Conservation (phyloP, 1,140 invertebrate species). For the Aculops lycopersici region DNA sequence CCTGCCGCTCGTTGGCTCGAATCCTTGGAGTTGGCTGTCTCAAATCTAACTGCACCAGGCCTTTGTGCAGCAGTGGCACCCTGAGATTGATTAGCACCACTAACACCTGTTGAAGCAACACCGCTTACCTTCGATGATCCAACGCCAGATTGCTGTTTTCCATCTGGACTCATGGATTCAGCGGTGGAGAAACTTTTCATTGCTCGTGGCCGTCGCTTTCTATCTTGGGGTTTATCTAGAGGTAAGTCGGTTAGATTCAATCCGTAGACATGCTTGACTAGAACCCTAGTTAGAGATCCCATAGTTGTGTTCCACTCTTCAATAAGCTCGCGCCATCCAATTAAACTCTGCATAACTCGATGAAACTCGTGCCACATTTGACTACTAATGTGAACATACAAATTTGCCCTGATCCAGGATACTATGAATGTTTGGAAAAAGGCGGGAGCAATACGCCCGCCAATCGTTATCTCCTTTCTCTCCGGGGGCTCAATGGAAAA, state of each 20-base stretch:
- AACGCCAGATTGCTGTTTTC: constrained; percentile 8
- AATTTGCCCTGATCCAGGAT: constrained; percentile 86
- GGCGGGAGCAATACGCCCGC: constrained; percentile 48
- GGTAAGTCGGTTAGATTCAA: constrained; percentile 63
- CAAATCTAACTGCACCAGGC: background rate
- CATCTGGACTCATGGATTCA: constrained; percentile 1
- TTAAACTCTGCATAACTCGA: constrained; percentile 47
- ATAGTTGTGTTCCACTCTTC: constrained; percentile 91
- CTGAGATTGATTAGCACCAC: background rate
- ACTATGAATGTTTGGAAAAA: constrained; percentile 74
- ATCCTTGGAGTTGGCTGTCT: background rate
- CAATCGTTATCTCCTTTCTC: constrained; percentile 38
- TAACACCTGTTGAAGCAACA: background rate
- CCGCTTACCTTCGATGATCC: constrained; percentile 3
- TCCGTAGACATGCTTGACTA: constrained; percentile 66
- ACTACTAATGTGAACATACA: constrained; percentile 55
- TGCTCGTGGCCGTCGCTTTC: background rate
- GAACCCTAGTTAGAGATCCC: constrained; percentile 63
- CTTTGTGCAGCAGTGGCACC: no score
- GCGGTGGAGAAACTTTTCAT: background rate
- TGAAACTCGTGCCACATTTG: constrained; percentile 83
- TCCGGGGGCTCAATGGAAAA: constrained; percentile 36
- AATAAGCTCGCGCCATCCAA: constrained; percentile 74
- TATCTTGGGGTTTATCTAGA: constrained; percentile 40
- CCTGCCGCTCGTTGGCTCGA: background rate